Conservation (phyloP, 1,140 invertebrate species). For the Muscidifurax raptorellus region DNA sequence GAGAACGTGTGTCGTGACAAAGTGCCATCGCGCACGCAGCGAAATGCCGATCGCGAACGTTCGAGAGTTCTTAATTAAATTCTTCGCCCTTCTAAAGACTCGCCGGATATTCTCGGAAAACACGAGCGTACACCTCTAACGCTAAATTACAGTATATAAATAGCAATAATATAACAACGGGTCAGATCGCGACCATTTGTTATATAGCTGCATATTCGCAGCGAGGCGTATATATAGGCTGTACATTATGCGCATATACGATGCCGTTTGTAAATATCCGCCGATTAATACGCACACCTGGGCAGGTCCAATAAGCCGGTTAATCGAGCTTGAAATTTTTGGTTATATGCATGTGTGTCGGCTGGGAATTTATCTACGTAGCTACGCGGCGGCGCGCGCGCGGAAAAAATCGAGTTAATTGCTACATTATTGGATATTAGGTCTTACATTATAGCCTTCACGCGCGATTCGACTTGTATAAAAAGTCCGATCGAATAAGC, state of each 20-base stretch:
- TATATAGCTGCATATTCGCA: no score
- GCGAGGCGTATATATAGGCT: no score
- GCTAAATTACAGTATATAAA: no score
- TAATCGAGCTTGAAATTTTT: constrained; percentile 28
- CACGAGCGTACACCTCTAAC: not conserved
- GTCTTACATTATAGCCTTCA: not conserved
- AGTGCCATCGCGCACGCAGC: constrained; percentile 24
- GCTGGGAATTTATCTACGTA: not conserved
- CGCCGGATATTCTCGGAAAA: not conserved
- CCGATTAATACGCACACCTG: not conserved
- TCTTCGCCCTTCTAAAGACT: not conserved
- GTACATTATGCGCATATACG: no score
- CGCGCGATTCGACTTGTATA: no score
- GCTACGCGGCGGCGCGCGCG: not conserved
- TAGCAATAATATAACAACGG: no score
- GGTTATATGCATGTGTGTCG: not conserved
- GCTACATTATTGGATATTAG: constrained; percentile 7
- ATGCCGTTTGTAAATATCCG: not conserved
- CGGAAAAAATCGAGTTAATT: constrained; percentile 29
- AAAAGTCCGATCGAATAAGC: no score
- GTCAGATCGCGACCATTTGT: not conserved
- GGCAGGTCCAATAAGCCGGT: not conserved
- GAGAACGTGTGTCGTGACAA: constrained; percentile 4
- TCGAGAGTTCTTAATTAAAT: not conserved
- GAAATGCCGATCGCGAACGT: not conserved